Base-by-base conservation (phyloP, 2,113 vertebrate species). In the Corythaeola cristata region DNA sequence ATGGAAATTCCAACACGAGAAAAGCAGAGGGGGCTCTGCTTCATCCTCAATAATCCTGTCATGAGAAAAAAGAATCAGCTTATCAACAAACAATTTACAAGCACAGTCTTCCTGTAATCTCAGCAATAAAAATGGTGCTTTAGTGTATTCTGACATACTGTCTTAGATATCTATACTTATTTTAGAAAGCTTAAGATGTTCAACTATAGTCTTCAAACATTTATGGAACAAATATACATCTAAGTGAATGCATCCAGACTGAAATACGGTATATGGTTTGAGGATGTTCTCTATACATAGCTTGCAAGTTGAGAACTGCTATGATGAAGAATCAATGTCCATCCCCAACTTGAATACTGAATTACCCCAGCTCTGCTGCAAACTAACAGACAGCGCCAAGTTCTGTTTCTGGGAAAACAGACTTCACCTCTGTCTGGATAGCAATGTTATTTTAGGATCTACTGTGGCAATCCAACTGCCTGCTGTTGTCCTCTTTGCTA, bases 341-440 rank as follows among this genome's bases (percentile, higher is more conserved):
- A 18, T 15, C 24, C 35, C 11, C 33, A 69, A 3, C 5, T 3
- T 56, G 7, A 37, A n/a, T 0, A 53, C 22, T 9, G 12, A 80
- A 80, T 80, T 80, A 59, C 9, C 26, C 15, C 55, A 50, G 53
- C 22, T 55, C 64, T 58, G 39, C 67, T 83, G 73, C 53, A 49
- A 85, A 35, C 45, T 12, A 21, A 13, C 2, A 44, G 35, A 37
- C 5, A 50, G 27, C 4, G 27, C 23, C 79, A 88, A 66, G 20
- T 10, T 53, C 41, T 28, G 12, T 8, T 80, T 53, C 63, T 74
- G 59, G 7, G 63, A 84, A 91, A 77, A 88, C 4, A 69, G 41
- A 9, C 28, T 69, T 92, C 50, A 90, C 45, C 79, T 87, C 60
- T 58, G 17, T 9, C 35, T 59, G 63, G 76, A 55, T 0, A 39